phyloP scores from a whole-genome alignment of 1,140 invertebrate species.

The Sinella curviseta region DNA sequence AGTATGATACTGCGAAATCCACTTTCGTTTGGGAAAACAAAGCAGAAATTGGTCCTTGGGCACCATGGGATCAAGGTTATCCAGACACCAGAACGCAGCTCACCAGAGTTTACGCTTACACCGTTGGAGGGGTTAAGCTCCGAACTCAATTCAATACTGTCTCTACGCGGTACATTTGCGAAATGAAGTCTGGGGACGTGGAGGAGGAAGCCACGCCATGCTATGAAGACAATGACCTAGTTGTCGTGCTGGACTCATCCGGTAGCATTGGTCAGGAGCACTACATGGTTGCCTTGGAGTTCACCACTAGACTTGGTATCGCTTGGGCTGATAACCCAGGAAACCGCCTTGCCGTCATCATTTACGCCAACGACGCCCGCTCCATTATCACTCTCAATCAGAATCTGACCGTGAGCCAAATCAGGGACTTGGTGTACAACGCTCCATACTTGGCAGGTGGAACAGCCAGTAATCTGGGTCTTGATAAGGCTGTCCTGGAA shows the following conservation, averaged over 20 bases:
- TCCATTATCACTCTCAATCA: neutral
- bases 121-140: neutral
- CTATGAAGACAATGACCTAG: neutral
- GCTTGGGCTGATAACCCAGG: neutral
- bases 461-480: neutral
- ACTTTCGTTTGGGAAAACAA: neutral
- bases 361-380: neutral
- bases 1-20: neutral
- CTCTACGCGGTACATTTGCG: neutral
- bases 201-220: slow-evolving; percentile 3
- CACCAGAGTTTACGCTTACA: neutral
- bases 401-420: neutral
- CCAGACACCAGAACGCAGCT: neutral
- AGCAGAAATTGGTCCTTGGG: neutral
- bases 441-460: neutral
- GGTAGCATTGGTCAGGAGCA: slow-evolving; percentile 8
- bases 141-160: neutral
- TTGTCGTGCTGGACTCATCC: slow-evolving; percentile 25
- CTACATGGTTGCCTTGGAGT: neutral
- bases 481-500: neutral
- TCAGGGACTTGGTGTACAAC: neutral
- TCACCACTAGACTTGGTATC: neutral
- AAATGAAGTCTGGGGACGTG: neutral
- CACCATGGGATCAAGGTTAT: neutral
- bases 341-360: neutral